Evolutionary conservation across 1,140 invertebrate species (phyloP).

Genomic region (Lerema accius): DNA sequence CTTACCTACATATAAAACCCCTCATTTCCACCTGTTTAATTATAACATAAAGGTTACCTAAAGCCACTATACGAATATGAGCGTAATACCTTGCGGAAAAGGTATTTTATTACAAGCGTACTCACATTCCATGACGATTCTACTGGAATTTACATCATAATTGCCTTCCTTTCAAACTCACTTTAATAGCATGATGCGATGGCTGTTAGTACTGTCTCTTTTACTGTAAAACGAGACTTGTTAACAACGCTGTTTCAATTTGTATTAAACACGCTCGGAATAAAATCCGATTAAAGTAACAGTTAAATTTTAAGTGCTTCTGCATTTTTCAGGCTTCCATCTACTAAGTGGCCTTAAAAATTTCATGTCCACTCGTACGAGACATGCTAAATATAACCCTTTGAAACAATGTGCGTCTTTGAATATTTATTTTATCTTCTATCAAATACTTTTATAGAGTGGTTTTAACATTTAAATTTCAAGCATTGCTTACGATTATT

Average conservation of each 20-base stretch:
- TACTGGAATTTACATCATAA: constrained; percentile 50
- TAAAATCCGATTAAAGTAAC: neutral
- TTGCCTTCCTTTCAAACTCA: constrained; percentile 42
- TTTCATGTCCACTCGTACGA: no score
- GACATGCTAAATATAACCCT: no score
- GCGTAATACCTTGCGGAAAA: neutral
- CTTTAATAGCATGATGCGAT: constrained; percentile 38
- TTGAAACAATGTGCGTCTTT: no score
- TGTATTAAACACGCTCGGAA: neutral
- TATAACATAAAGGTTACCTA: neutral
- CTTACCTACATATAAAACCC: neutral
- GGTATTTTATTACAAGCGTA: constrained; percentile 38
- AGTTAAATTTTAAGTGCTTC: no score
- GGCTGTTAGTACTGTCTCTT: neutral
- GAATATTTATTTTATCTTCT: no score
- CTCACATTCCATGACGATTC: constrained; percentile 37
- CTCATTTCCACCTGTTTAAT: neutral
- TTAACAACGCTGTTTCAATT: neutral
- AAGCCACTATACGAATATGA: neutral
- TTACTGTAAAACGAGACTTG: neutral
- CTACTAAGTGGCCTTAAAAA: no score
- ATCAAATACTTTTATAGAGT: no score
- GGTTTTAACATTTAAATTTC: no score
- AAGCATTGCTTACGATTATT: no score
- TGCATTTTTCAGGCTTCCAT: no score